Base-by-base conservation (phyloP, 1,140 invertebrate species). In the Parapsyche elsis region DNA sequence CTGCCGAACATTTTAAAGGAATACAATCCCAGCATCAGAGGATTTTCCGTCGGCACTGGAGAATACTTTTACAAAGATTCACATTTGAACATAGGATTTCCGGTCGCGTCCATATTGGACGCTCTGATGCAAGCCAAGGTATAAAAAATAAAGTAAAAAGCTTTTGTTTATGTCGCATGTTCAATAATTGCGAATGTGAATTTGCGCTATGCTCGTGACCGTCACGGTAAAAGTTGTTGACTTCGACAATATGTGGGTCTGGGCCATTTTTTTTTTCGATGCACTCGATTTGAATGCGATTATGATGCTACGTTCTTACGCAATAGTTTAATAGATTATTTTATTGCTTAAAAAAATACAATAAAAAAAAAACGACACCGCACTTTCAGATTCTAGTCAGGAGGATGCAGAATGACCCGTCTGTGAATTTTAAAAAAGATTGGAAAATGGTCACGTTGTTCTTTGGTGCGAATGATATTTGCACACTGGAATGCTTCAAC, bases 381-480 rank as follows among this genome's bases (percentile, higher is more conserved):
- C 30, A 5, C 24, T 79, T 64, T 26, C 76, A 90, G 88, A 89
- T 91, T 21, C 86, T 96, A 7, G 92, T 95, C 1, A 90, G 91
- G n/a, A 91, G 92, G 76, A 94, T 96, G 84, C 91, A 90, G 83
- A 89, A 86, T 16, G 91, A 94, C 70, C 88, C 87, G 0, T 90
- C 88, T 23, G 90, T 95, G 30, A 88, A 95, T 85, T 87, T 92
- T 7, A 86, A 90, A 0, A 90, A 90, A 14, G 91, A 94, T 81
- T 97, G 95, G 95, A 97, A 97, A 90, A 93, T 94, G 87, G 88
- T 96, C n/a, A 96, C 95, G 0, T 88, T 97, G n/a, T 93, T 96
- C 84, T 93, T 96, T 76, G 95, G 95, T 10, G 94, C 94, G 46
- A 97, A 97, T 85, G 94, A 96, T 86, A 90, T 96, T 12, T 97